These are phyloP conservation scores for Gadopsis marmoratus DNA, from an alignment of 2,797 vertebrate genomes.

Conservation along the genomic window DNA sequence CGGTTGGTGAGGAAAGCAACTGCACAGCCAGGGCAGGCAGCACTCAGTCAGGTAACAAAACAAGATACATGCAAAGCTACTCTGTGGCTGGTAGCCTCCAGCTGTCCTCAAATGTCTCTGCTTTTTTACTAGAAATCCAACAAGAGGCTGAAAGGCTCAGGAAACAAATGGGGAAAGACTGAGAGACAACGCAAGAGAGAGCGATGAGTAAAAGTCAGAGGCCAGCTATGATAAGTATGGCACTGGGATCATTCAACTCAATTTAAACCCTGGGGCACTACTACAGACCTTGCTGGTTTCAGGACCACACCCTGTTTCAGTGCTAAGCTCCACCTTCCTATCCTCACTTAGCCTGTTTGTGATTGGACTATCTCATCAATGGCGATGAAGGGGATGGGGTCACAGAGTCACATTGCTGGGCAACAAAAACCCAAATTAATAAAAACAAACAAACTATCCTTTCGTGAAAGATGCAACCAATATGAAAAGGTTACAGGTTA, in stretches of 20 bases:
- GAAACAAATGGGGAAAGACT: slow-evolving; percentile 12
- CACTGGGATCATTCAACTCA: slow-evolving; percentile 57
- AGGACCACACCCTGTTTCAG: slow-evolving; percentile 83
- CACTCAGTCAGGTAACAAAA: slow-evolving; percentile 41
- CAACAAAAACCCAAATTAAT: slow-evolving; percentile 13
- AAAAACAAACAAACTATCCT: background rate
- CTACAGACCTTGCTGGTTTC: slow-evolving; percentile 78
- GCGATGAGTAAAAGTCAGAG: slow-evolving; percentile 38
- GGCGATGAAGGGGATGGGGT: slow-evolving; percentile 48
- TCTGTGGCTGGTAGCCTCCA: slow-evolving; percentile 31
- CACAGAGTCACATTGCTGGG: slow-evolving; percentile 53
- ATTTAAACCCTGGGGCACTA: slow-evolving; percentile 77
- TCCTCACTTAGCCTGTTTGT: slow-evolving; percentile 50
- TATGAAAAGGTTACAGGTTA: background rate
- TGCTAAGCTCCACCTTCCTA: slow-evolving; percentile 70
- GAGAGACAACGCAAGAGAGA: slow-evolving; percentile 15
- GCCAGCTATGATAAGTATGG: slow-evolving; percentile 43
- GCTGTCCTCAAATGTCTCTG: slow-evolving; percentile 28
- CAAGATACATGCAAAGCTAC: slow-evolving; percentile 24
- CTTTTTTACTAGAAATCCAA: slow-evolving; percentile 16
- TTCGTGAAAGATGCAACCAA: background rate
- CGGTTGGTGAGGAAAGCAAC: slow-evolving; percentile 31
- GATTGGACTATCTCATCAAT: slow-evolving; percentile 73
- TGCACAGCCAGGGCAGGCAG: slow-evolving; percentile 51
- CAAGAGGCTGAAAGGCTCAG: slow-evolving; percentile 20